phyloP scores from a whole-genome alignment of 1,140 invertebrate species.

The Diuraphis noxia region DNA sequence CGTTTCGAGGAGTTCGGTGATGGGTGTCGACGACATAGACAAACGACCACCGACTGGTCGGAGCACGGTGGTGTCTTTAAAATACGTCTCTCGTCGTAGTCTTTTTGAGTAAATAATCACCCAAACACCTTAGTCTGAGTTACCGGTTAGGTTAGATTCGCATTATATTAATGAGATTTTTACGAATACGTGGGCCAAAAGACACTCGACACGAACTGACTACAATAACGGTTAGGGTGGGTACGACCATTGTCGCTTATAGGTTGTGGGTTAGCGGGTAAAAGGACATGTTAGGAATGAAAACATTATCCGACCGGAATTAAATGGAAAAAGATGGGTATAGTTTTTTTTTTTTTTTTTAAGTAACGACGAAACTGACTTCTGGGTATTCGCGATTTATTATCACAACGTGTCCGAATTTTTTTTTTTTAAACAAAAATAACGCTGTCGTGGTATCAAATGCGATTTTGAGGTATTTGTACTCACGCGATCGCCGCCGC shows the following conservation, averaged over 20 bases:
- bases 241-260: neutral
- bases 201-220: neutral
- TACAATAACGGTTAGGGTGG: neutral
- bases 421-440: neutral
- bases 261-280: neutral
- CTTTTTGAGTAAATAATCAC: neutral
- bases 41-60: neutral
- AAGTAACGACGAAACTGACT: neutral
- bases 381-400: neutral
- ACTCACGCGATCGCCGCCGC: too few relatives aligned
- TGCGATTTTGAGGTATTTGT: neutral
- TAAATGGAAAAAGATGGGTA: constrained; percentile 28
- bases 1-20: neutral
- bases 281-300: neutral
- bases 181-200: neutral
- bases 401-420: neutral
- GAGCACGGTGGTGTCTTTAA: neutral
- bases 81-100: neutral
- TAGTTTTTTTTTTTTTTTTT: constrained; percentile 50
- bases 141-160: neutral
- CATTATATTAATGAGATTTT: neutral
- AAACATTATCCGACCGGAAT: neutral
- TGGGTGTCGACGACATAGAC: neutral
- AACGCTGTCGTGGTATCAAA: neutral
- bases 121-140: neutral